A percentile compares a stretch with the other conserved stretches of the same genome.
These are phyloP conservation scores for Rhinophrynus dorsalis DNA, from an alignment of 2,797 vertebrate species.

Conservation along the genomic window DNA sequence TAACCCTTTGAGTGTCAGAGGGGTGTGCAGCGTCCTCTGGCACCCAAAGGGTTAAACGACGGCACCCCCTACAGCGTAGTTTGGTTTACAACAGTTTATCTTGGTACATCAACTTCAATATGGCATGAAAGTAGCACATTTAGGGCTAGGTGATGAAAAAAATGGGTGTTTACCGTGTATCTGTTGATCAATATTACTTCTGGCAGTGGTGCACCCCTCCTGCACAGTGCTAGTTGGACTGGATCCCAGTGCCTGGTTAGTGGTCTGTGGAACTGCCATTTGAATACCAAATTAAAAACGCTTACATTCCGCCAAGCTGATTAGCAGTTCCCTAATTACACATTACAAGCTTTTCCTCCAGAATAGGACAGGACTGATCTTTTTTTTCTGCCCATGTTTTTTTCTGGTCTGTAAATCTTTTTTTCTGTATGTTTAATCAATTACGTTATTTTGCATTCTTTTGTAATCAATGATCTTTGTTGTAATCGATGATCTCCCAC, in stretches of 20 bases:
- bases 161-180: background rate
- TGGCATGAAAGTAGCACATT: background rate
- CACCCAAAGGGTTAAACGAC: too few species aligned
- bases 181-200: background rate
- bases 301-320: conserved; percentile 64
- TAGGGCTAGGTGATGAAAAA: background rate
- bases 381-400: background rate
- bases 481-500: too few species aligned
- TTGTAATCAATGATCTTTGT: too few species aligned
- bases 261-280: conserved; percentile 63
- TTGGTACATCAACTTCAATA: too few species aligned
- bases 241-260: conserved; percentile 33
- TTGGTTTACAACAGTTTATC: too few species aligned
- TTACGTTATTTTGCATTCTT: too few species aligned
- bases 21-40: too few species aligned
- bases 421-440: background rate
- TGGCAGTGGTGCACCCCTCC: background rate
- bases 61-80: too few species aligned
- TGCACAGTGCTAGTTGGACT: conserved; percentile 18
- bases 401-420: background rate
- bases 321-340: conserved; percentile 68
- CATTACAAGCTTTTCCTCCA: conserved; percentile 59
- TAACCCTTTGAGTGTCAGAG: too few species aligned
- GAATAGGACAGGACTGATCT: conserved; percentile 59
- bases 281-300: conserved; percentile 66